Evolutionary conservation across 2,113 vertebrate species (phyloP).

Genomic region (Zosterops lateralis): DNA sequence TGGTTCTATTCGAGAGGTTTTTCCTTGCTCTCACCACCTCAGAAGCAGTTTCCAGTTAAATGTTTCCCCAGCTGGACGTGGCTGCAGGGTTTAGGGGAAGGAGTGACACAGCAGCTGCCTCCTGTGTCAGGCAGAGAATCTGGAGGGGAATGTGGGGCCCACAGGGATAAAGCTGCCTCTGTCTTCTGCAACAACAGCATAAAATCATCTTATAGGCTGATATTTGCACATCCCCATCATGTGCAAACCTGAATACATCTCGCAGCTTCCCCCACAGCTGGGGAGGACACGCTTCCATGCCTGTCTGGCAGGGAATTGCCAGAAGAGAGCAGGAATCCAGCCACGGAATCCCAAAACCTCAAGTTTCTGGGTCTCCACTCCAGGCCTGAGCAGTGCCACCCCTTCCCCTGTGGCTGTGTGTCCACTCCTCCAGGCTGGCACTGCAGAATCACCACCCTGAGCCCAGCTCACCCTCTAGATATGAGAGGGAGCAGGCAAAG

Average conservation of each 20-base stretch:
- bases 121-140: neutral
- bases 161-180: neutral
- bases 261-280: neutral
- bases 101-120: neutral
- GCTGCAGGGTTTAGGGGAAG: neutral
- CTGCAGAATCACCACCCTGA: accelerated
- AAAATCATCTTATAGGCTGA: neutral
- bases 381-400: accelerated
- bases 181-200: neutral
- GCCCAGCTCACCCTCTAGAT: neutral
- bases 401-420: neutral
- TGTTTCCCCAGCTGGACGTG: neutral
- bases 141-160: neutral
- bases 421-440: neutral
- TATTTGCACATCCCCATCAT: neutral
- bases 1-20: neutral
- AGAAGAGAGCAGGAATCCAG: neutral
- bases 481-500: accelerated
- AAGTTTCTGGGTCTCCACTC: neutral
- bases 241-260: neutral
- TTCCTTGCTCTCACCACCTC: neutral
- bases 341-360: neutral
- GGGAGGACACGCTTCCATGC: neutral
- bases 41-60: neutral
- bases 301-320: neutral